Percentiles rank a stretch among this genome's conserved stretches.
Evolutionary conservation across 2,113 vertebrate genomes (phyloP).

Genomic region (Procavia capensis): DNA sequence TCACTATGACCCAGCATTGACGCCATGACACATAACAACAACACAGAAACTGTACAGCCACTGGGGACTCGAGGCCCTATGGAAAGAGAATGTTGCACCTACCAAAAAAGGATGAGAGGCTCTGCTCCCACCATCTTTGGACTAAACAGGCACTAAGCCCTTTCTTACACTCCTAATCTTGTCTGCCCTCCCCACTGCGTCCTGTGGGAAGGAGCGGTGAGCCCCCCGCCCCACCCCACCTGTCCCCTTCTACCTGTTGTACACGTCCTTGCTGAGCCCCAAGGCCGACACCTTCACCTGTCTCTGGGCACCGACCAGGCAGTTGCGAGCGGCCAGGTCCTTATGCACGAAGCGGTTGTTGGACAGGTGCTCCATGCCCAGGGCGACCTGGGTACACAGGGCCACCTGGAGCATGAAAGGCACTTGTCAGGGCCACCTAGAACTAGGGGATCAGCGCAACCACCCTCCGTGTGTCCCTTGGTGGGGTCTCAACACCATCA

Average conservation of each 20-base stretch:
- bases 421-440: not conserved
- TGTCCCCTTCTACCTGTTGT: constrained; percentile 91
- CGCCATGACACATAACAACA: not conserved
- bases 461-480: not conserved
- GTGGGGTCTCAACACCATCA: not conserved
- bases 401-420: constrained; percentile 89
- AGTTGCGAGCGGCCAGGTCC: constrained; percentile 97
- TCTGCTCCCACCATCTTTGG: not conserved
- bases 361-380: constrained; percentile 98
- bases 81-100: not conserved
- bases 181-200: not conserved
- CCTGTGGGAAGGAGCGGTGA: not conserved
- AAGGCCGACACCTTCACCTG: constrained; percentile 95
- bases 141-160: not conserved
- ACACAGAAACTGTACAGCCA: not conserved
- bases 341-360: constrained; percentile 96
- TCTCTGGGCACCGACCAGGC: constrained; percentile 94
- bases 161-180: not conserved
- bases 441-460: not conserved
- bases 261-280: constrained; percentile 98
- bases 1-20: not conserved
- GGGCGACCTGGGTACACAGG: constrained; percentile 95
- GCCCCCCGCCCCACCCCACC: rapidly evolving
- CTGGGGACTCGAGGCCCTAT: not conserved
- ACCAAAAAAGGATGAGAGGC: not conserved